phyloP scores from a whole-genome alignment of 2,797 vertebrate species.

The Xenentodon cancila region DNA sequence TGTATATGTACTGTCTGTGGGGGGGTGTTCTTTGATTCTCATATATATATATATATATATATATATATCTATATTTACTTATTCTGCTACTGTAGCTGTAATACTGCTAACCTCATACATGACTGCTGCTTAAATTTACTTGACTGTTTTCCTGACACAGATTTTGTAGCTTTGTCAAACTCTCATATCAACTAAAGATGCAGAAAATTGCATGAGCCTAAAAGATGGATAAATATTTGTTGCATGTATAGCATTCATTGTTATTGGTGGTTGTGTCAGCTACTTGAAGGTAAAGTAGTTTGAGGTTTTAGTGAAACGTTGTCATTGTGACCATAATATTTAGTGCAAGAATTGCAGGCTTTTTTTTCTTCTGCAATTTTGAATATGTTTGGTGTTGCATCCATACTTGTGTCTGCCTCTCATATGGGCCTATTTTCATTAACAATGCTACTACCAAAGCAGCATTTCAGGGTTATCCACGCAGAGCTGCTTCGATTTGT shows the following conservation, averaged over 20 bases:
- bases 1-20: slow-evolving; percentile 89
- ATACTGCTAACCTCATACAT: slow-evolving; percentile 92
- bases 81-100: slow-evolving; percentile 86
- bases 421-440: slow-evolving; percentile 82
- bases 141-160: slow-evolving; percentile 56
- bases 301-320: slow-evolving; percentile 14
- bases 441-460: slow-evolving; percentile 95
- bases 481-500: slow-evolving; percentile 86
- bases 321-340: slow-evolving; percentile 16
- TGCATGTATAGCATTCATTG: slow-evolving; percentile 21
- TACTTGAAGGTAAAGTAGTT: slow-evolving; percentile 21
- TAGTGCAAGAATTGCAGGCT: slow-evolving; percentile 25
- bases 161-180: slow-evolving; percentile 43
- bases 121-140: slow-evolving; percentile 91
- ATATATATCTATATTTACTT: slow-evolving; percentile 58
- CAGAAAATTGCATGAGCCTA: slow-evolving; percentile 23
- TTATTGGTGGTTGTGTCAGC: slow-evolving; percentile 21
- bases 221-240: slow-evolving; percentile 24
- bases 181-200: slow-evolving; percentile 34
- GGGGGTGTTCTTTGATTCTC: slow-evolving; percentile 62
- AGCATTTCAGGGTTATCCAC: slow-evolving; percentile 93
- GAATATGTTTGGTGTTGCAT: slow-evolving; percentile 43
- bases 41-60: slow-evolving; percentile 76
- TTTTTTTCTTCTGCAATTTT: slow-evolving; percentile 29
- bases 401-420: slow-evolving; percentile 47